These are phyloP conservation scores for Hesperia comma DNA, from an alignment of 2,888 invertebrate species.

Conservation along the genomic window DNA sequence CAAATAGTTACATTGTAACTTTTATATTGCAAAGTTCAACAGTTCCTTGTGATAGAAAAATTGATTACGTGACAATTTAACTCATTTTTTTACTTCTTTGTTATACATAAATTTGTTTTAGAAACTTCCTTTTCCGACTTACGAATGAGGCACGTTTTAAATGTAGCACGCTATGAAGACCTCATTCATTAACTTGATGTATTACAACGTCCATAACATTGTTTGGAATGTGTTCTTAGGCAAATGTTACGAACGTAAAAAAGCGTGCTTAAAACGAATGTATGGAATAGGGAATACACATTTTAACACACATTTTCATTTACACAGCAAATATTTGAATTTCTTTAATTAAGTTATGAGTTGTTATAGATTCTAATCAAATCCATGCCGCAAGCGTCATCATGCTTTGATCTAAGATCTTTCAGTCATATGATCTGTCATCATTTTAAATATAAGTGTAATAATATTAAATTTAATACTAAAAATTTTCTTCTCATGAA, in stretches of 20 bases:
- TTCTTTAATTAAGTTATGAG: slow-evolving; percentile 6
- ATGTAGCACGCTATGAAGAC: slow-evolving; percentile 12
- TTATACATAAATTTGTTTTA: slow-evolving; percentile 18
- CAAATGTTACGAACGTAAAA: slow-evolving; percentile 24
- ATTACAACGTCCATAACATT: slow-evolving; percentile 28
- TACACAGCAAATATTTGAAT: no score
- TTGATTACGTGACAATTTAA: neutral
- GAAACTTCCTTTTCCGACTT: slow-evolving; percentile 26
- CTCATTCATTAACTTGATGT: slow-evolving; percentile 29
- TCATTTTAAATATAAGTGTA: no score
- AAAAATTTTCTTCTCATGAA: no score
- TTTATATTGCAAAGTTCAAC: slow-evolving; percentile 22
- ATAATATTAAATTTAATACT: no score
- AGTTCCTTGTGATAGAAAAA: slow-evolving; percentile 11
- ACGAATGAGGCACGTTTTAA: slow-evolving; percentile 11
- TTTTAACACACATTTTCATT: neutral
- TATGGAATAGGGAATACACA: slow-evolving; percentile 10
- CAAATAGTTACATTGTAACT: slow-evolving; percentile 59
- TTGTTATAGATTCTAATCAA: slow-evolving; percentile 14
- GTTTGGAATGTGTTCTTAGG: slow-evolving; percentile 25
- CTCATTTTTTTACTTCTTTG: slow-evolving; percentile 10
- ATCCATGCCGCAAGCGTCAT: no score
- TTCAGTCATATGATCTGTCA: no score
- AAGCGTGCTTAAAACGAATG: slow-evolving; percentile 13
- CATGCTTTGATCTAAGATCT: no score